Evolutionary conservation across 2,113 vertebrate genomes (phyloP).

Genomic region (Festucalex cinctus): DNA sequence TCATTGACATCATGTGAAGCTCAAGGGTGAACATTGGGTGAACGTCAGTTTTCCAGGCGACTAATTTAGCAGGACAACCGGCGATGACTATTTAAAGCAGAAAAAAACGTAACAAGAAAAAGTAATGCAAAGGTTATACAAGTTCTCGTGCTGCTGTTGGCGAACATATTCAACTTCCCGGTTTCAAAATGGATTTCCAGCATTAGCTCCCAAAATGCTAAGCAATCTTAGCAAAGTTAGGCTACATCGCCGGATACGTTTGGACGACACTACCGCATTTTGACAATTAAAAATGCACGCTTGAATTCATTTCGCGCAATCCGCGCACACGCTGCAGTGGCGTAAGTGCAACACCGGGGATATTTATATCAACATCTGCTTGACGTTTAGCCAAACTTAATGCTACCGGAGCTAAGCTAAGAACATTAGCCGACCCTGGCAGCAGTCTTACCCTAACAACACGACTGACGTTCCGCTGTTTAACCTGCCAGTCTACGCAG

Average conservation of each 20-base stretch:
- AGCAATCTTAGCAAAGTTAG: conserved; percentile 38
- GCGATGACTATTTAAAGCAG: neutral
- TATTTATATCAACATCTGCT: neutral
- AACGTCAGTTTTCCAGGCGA: neutral
- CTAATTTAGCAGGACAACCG: neutral
- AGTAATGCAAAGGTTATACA: neutral
- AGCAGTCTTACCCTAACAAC: conserved; percentile 25
- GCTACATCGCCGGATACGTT: conserved; percentile 6
- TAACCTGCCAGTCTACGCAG: neutral
- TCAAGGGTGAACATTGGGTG: neutral
- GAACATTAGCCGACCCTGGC: conserved; percentile 40
- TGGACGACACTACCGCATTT: too few species aligned
- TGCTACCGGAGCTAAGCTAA: conserved; percentile 17
- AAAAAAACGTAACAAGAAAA: neutral
- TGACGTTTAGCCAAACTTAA: conserved; percentile 6
- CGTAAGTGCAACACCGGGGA: rapidly evolving
- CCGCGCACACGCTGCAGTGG: rapidly evolving
- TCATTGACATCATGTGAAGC: neutral
- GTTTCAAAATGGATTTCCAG: conserved; percentile 10
- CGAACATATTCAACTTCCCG: neutral
- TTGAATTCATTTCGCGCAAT: neutral
- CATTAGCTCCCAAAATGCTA: conserved; percentile 38
- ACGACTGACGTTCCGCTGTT: neutral
- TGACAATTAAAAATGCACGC: neutral
- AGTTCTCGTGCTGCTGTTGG: neutral